A percentile compares a stretch with the other conserved stretches of the same genome.
phyloP scores from a whole-genome alignment of 2,797 vertebrate genomes.

The Ctenosaura bakeri region DNA sequence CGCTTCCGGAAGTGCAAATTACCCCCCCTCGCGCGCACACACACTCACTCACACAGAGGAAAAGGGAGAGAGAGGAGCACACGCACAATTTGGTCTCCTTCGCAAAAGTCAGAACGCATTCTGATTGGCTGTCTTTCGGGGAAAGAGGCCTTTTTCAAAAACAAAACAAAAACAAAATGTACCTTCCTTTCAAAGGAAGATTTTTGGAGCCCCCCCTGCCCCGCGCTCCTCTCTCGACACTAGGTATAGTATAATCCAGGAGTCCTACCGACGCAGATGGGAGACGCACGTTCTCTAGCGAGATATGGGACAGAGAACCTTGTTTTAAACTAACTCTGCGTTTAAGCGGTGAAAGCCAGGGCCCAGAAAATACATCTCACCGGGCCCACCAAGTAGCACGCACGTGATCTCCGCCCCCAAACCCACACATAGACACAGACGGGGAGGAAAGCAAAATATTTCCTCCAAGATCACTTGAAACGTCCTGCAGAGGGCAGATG shows the following conservation, averaged over 20 bases:
- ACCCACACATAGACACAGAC: too few relatives aligned
- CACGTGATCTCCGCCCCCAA: slow-evolving; percentile 20
- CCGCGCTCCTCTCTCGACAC: not conserved
- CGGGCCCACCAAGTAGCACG: slow-evolving; percentile 17
- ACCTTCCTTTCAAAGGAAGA: not conserved
- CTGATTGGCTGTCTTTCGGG: not conserved
- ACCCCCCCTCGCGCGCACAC: too few relatives aligned
- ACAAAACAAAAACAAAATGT: not conserved
- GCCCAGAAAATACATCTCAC: slow-evolving; percentile 31
- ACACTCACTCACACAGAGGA: too few relatives aligned
- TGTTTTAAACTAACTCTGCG: not conserved
- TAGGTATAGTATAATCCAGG: not conserved
- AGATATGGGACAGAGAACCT: not conserved
- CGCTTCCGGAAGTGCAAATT: too few relatives aligned
- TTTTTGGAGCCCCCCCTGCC: not conserved
- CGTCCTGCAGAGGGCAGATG: slow-evolving; percentile 87
- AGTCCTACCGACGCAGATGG: not conserved
- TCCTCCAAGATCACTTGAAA: slow-evolving; percentile 70
- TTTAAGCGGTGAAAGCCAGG: slow-evolving; percentile 13
- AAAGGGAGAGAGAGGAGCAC: not conserved
- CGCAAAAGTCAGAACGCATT: not conserved
- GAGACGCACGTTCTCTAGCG: not conserved
- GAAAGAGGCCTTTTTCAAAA: not conserved
- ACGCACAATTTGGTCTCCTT: not conserved
- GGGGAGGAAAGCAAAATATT: slow-evolving; percentile 41